phyloP scores from a whole-genome alignment of 1,140 invertebrate species.

The Ditylenchus dipsaci region DNA sequence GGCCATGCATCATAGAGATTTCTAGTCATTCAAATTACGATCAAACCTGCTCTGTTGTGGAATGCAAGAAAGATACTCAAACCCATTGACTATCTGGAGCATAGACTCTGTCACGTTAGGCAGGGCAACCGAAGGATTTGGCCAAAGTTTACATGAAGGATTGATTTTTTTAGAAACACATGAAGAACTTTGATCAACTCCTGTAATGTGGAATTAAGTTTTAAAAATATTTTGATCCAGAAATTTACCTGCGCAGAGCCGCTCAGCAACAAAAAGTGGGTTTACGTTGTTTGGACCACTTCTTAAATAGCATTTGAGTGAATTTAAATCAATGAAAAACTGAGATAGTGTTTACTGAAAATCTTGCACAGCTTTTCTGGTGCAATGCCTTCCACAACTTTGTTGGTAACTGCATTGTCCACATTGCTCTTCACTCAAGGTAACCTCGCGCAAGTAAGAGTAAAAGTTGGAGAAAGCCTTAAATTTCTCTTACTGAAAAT shows the following conservation, averaged over 20 bases:
- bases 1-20: too few relatives aligned
- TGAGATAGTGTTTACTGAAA: constrained; percentile 36
- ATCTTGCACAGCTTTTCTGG: too few relatives aligned
- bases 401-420: constrained; percentile 56
- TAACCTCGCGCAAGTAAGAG: constrained; percentile 49
- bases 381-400: constrained; percentile 50
- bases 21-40: too few relatives aligned
- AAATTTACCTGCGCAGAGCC: constrained; percentile 48
- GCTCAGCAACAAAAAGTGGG: constrained; percentile 52
- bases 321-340: constrained; percentile 4
- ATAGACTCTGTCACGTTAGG: constrained; percentile 52
- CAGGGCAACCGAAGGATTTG: constrained; percentile 40
- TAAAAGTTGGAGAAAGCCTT: constrained; percentile 57
- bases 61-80: constrained; percentile 49
- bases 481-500: constrained; percentile 12
- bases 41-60: constrained; percentile 38
- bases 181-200: constrained; percentile 46
- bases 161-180: constrained; percentile 30
- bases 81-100: constrained; percentile 46
- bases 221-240: too few relatives aligned
- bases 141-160: constrained; percentile 49
- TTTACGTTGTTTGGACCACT: constrained; percentile 48
- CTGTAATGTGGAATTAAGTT: too few relatives aligned
- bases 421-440: constrained; percentile 52
- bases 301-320: constrained; percentile 28